phyloP scores from a whole-genome alignment of 2,888 invertebrate genomes.

The Bedellia somnulentella region DNA sequence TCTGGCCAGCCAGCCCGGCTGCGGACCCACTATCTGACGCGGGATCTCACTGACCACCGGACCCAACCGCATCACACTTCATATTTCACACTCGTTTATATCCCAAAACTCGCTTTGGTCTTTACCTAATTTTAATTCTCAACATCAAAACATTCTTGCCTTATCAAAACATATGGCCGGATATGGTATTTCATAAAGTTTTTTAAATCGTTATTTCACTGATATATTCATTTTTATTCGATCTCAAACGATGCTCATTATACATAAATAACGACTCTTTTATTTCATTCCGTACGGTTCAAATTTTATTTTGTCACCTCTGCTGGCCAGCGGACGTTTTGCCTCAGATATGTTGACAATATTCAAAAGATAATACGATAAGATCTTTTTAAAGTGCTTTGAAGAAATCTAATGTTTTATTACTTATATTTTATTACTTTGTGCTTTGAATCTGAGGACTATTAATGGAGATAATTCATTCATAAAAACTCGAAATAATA shows the following conservation, averaged over 20 bases:
- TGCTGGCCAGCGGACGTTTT: constrained; percentile 18
- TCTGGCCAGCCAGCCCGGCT: constrained; percentile 21
- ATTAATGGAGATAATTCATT: constrained; percentile 4
- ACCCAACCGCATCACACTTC: constrained; percentile 41
- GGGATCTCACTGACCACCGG: constrained; percentile 9
- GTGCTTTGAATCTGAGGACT: constrained; percentile 3
- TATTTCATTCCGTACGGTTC: constrained; percentile 42
- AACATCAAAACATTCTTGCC: no score
- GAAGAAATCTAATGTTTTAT: constrained; percentile 43
- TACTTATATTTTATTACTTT: constrained; percentile 32
- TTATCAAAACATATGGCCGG: no score
- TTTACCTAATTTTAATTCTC: no score
- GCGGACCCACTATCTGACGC: constrained; percentile 4
- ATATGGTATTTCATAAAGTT: no score
- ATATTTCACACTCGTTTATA: constrained; percentile 47
- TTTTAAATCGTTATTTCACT: constrained; percentile 53
- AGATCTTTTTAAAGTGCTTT: constrained; percentile 40
- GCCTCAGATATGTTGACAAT: constrained; percentile 44
- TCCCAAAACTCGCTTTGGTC: no score
- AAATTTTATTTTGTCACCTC: constrained; percentile 45
- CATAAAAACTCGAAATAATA: no score
- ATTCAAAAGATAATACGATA: constrained; percentile 49
- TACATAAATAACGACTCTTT: constrained; percentile 50
- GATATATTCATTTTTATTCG: constrained; percentile 52
- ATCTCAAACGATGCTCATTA: constrained; percentile 48